Evolutionary conservation across 2,113 vertebrate species (phyloP).

Genomic region (Bettongia penicillata): DNA sequence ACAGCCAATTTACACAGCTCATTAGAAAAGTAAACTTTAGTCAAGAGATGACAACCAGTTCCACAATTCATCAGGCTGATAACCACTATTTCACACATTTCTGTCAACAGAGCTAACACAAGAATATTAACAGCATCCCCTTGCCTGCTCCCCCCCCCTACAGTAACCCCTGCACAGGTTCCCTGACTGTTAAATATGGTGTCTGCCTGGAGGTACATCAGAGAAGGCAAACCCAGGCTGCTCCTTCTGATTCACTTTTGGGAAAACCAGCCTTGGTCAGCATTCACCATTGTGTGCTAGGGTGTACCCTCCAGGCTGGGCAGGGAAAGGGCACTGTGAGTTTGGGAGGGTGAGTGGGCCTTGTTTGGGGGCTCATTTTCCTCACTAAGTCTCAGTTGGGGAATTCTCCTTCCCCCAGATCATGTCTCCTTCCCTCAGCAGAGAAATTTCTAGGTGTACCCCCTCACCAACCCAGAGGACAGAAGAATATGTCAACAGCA

Average conservation of each 20-base stretch:
- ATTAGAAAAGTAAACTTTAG: background rate
- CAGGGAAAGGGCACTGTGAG: background rate
- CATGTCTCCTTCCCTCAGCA: no score
- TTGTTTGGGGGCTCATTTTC: background rate
- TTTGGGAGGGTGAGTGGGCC: slow-evolving; percentile 22
- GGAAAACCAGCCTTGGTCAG: background rate
- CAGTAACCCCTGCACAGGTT: background rate
- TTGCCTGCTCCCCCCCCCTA: background rate
- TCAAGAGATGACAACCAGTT: slow-evolving; percentile 54
- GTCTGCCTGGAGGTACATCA: slow-evolving; percentile 23
- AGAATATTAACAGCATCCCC: slow-evolving; percentile 59
- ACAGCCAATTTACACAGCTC: background rate
- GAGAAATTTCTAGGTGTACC: no score
- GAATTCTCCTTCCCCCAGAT: background rate
- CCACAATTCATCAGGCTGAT: slow-evolving; percentile 63
- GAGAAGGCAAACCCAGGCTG: slow-evolving; percentile 59
- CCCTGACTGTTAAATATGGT: background rate
- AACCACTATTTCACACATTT: slow-evolving; percentile 61
- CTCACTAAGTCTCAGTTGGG: background rate
- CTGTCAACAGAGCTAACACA: slow-evolving; percentile 62
- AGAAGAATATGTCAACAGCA: no score
- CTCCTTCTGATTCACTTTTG: slow-evolving; percentile 40
- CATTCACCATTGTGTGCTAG: no score
- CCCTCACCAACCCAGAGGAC: background rate
- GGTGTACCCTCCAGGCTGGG: background rate